Base-by-base conservation (phyloP, 2,113 vertebrate genomes). In the Glaucomys volans region DNA sequence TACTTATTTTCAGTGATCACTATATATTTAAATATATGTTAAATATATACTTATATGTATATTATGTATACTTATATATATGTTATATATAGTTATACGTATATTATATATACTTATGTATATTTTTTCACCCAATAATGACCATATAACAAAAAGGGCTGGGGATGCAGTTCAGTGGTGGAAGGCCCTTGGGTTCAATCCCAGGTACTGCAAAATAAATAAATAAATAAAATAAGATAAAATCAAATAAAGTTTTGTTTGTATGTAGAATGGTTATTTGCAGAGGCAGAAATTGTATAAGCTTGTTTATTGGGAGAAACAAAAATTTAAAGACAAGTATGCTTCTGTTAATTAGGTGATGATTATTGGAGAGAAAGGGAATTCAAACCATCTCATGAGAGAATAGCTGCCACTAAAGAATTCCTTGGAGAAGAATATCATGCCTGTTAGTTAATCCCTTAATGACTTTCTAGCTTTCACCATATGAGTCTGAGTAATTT, bases 371-470 rank as follows among this genome's bases (percentile, higher is more conserved):
- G 76, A 92, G 64, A 85, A 95, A 88, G 74, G 77, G 44, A 94
- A 91, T 72, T 87, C 26, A 88, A 91, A 90, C n/a, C n/a, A 71
- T 69, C 96, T 93, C 90, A 35, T 72, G 71, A 80, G n/a, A 91
- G 26, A 90, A 64, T 42, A 87, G 24, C 87, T 89, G 72, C 80
- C 40, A 75, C 52, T 75, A 93, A 87, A 64, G 75, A 91, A 96
- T 82, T 97, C 97, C 87, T 92, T 96, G 44, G 96, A 86, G 97
- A 97, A 26, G 30, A 95, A 69, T 84, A 64, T 52, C 47, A 64
- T 83, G 44, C 76, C 88, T 83, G 69, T 95, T 97, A 95, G 96
- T 98, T 95, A 95, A 67, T 90, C 89, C 89, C 82, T 82, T 54
- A 42, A 95, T 88, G 74, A 79, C 32, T 76, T 71, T 52, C 20